Conservation (phyloP, 2,797 vertebrate species). For the Selene dorsalis region DNA sequence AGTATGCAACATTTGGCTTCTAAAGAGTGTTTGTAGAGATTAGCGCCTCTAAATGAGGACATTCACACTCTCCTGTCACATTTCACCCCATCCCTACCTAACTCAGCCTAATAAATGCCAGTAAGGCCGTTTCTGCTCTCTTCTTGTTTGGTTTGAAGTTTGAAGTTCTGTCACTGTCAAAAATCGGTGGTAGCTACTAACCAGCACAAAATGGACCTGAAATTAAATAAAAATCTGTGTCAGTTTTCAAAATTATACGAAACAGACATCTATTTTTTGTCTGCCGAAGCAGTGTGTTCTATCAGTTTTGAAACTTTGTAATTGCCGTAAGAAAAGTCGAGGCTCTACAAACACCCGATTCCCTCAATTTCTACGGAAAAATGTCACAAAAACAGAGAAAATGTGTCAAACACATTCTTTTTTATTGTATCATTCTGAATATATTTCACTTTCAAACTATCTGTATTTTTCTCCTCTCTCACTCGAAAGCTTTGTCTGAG, state of each 20-base stretch:
- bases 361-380: neutral
- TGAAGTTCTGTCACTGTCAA: conserved; percentile 10
- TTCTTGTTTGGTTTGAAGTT: neutral
- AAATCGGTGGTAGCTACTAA: neutral
- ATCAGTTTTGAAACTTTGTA: neutral
- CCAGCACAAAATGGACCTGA: neutral
- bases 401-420: conserved; percentile 17
- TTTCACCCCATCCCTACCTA: conserved; percentile 27
- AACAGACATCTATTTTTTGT: neutral
- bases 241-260: neutral
- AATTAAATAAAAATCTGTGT: neutral
- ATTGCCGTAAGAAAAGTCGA: neutral
- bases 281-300: neutral
- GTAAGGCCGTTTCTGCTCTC: neutral
- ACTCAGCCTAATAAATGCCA: conserved; percentile 10
- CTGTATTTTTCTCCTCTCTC: neutral
- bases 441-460: neutral
- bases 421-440: conserved; percentile 2
- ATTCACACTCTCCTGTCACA: conserved; percentile 56
- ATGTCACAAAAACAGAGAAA: neutral
- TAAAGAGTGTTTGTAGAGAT: conserved; percentile 43
- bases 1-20: conserved; percentile 3
- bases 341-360: neutral
- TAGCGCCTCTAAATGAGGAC: conserved; percentile 65
- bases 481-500: neutral